Evolutionary conservation across 2,113 vertebrate genomes (phyloP), one percentile per base, ranked within the genome.

Genomic region (Mesoclemmys tuberculata): DNA sequence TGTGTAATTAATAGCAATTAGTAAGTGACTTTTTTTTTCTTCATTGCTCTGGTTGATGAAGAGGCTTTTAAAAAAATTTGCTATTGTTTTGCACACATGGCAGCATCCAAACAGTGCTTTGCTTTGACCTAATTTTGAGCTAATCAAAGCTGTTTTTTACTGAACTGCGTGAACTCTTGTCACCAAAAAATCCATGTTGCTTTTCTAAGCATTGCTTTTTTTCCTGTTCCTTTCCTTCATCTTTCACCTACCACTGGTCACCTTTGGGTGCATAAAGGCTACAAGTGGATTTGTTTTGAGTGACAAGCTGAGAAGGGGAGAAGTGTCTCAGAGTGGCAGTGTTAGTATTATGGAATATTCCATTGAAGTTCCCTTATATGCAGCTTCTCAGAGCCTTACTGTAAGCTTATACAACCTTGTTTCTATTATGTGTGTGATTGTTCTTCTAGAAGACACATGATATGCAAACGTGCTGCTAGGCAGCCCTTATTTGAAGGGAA

Each of bases 391-490:
- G 68, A 26, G 7, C 44, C 48, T 90, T 14, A 74, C 78, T 51
- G 88, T 29, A 84, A 49, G 78, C 52, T 90, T 1, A 0, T 27
- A 5, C 8, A 71, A 35, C 22, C 51, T 75, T 75, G 54, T 46
- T 91, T 6, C 52, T 0, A 79, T 31, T 19, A 92, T 1, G 0
- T 84, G 78, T 21, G 11, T 14, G 44, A 64, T n/a, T 84, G 29
- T n/a, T 81, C 58, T 22, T 82, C 56, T 41, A 0, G 0, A 64
- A 78, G 58, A 51, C 3, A 1, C n/a, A 19, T n/a, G n/a, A 29
- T 13, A 6, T 1, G 38, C 5, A 80, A 61, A 80, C 1, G 0
- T 77, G 78, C 31, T 86, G 29, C 78, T 82, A 83, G 71, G 52
- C 83, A 84, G 88, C 79, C 14, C 46, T 88, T 51, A 22, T 89